Base-by-base conservation (phyloP, 2,113 vertebrate genomes). In the Thalassoma bifasciatum region DNA sequence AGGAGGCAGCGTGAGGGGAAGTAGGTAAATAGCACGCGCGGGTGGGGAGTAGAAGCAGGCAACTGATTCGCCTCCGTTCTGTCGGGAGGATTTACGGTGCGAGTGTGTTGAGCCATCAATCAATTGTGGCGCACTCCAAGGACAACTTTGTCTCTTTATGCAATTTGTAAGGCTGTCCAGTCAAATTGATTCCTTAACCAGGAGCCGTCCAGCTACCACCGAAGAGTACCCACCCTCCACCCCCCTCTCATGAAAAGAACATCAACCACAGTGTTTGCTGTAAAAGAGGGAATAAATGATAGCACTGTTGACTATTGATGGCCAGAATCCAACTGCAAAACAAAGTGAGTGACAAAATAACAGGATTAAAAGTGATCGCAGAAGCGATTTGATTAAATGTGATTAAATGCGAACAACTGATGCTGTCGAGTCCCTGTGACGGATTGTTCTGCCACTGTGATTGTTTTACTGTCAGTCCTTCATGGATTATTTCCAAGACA, bases 161-260 rank as follows among this genome's bases (percentile, higher is more conserved):
- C 90, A 90, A 92, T 94, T 94, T 94, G 93, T 92, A 93, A 91
- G 88, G 88, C 91, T 92, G 91, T 93, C 92, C 90, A 88, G 89
- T 92, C 91, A 91, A 93, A 94, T 92, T 93, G 93, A 93, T 94
- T 92, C 92, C 92, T 93, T 92, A 93, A 93, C 90, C 92, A 90
- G 85, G 81, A 84, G 86, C 81, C 50, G 74, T 86, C 89, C 87
- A 82, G 74, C 85, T 87, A 83, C 56, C 69, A 34, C 66, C 72
- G 81, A 85, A 77, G 79, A 85, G 83, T 69, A 77, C 53, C 30
- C 30, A 30, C 30, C 30, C 30, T 30, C 30, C 30, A 8, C 75
- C 84, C 79, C 50, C 60, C 56, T 51, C 73, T 79, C 17, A 57
- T 64, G 76, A 88, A 91, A 85, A 86, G 82, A 81, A 85, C 83